Percentiles rank a stretch among this genome's conserved stretches.
phyloP scores from a whole-genome alignment of 2,797 vertebrate genomes.

The Melanotaenia trifasciata region DNA sequence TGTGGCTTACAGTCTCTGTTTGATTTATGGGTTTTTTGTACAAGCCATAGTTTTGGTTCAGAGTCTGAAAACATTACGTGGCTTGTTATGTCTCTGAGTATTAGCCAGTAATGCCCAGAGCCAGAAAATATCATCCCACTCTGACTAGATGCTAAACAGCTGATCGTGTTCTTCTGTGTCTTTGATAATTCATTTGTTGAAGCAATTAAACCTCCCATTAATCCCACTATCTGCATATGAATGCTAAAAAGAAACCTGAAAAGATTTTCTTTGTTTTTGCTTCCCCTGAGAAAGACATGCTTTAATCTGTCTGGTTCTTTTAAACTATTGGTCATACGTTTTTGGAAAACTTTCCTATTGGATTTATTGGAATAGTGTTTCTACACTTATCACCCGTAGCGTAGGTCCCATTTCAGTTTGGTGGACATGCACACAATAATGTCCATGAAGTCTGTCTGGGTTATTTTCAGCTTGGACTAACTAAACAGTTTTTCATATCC shows the following conservation, averaged over 20 bases:
- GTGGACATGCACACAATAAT: constrained; percentile 11
- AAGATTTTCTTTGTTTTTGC: constrained; percentile 30
- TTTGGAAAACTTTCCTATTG: too few species aligned
- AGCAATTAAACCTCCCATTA: constrained; percentile 36
- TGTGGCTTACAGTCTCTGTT: constrained; percentile 20
- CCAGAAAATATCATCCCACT: constrained; percentile 56
- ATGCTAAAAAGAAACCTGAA: constrained; percentile 20
- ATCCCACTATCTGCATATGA: constrained; percentile 30
- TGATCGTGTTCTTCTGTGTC: constrained; percentile 25
- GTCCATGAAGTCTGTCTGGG: constrained; percentile 18
- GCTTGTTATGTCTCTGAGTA: constrained; percentile 61
- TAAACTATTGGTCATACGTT: too few species aligned
- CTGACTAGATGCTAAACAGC: constrained; percentile 29
- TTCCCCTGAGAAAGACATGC: constrained; percentile 15
- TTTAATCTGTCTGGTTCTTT: constrained; percentile 32
- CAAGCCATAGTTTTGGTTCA: constrained; percentile 54
- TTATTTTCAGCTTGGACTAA: constrained; percentile 18
- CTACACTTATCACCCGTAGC: not conserved
- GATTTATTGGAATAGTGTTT: too few species aligned
- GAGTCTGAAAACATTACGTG: constrained; percentile 66
- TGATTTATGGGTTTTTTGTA: constrained; percentile 63
- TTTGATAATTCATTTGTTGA: constrained; percentile 27
- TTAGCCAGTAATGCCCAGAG: constrained; percentile 47
- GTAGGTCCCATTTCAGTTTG: constrained; percentile 21
- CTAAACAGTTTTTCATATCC: constrained; percentile 15